Evolutionary conservation across 2,888 invertebrate genomes (phyloP), one percentile per base, ranked within the genome.

Genomic region (Plebejus anna): DNA sequence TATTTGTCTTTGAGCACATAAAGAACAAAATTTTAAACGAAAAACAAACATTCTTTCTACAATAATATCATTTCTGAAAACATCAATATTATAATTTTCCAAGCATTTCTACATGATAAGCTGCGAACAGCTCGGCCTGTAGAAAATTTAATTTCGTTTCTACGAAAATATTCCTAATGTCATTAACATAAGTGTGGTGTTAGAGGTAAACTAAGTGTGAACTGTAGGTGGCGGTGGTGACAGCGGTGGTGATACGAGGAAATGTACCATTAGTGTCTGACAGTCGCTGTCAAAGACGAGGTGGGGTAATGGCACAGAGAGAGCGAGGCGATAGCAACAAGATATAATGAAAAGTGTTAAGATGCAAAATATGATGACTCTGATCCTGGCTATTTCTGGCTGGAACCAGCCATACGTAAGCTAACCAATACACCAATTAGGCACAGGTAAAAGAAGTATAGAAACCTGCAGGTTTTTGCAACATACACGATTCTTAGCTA

Each of bases 251-350:
- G 66, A 13, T 32, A 76, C 76, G 59, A n/a, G 76, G 72, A 72
- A 76, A 76, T 76, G 57, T 72, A 71, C 76, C 72, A 76, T 76
- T 76, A 76, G 76, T 42, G 73, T 11, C 32, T 22, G 28, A 51
- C 71, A 57, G 59, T 47, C 57, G 28, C 57, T 76, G 76, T 76
- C 72, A 76, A 70, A 76, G 42, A 59, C 13, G 51, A 4, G 32
- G 32, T 32, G 4, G 22, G 6, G 47, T 16, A 4, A 16, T 9
- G 16, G 22, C 28, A 22, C 70, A 76, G 51, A 1, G 11, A 5
- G 16, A 51, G 75, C 66, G 16, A 32, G 11, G 66, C 66, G 42
- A 75, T 75, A 51, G 47, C 16, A 1, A 28, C 11, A 47, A 47
- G 42, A 47, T 47, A 47, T 47, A 11, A 22, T 22, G 22, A 22